Evolutionary conservation across 2,113 vertebrate species (phyloP).

Genomic region (Myodes glareolus): DNA sequence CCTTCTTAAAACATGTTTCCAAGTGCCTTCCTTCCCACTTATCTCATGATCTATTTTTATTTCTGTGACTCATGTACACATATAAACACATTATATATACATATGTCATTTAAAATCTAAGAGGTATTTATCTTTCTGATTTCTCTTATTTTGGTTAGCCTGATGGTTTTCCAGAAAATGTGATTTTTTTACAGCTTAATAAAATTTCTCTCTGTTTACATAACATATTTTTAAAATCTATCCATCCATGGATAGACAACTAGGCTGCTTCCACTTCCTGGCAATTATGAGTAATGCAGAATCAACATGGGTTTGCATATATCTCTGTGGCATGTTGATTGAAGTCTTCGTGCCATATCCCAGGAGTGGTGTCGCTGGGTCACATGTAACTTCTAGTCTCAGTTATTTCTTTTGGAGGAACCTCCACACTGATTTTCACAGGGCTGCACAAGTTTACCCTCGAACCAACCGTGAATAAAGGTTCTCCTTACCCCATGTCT

Average conservation of each 20-base stretch:
- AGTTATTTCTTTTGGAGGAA: neutral
- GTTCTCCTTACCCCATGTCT: neutral
- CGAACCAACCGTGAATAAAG: neutral
- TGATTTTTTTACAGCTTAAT: neutral
- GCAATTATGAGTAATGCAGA: neutral
- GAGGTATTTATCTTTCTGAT: neutral
- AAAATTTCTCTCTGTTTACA: neutral
- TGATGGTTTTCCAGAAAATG: neutral
- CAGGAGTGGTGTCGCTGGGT: neutral
- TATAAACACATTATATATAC: neutral
- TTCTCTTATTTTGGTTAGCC: neutral
- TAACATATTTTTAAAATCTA: neutral
- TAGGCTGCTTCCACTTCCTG: neutral
- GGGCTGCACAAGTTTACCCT: neutral
- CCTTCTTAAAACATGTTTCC: neutral
- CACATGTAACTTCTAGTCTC: neutral
- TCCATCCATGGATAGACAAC: neutral
- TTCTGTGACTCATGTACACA: neutral
- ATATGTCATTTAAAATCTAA: neutral
- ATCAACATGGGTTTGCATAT: neutral
- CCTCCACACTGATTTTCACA: neutral
- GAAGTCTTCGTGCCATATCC: neutral
- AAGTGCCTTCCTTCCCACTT: neutral
- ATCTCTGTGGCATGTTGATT: neutral
- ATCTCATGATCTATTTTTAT: neutral